These are phyloP conservation scores for Noctua comes DNA, from an alignment of 2,888 invertebrate species.

Conservation along the genomic window DNA sequence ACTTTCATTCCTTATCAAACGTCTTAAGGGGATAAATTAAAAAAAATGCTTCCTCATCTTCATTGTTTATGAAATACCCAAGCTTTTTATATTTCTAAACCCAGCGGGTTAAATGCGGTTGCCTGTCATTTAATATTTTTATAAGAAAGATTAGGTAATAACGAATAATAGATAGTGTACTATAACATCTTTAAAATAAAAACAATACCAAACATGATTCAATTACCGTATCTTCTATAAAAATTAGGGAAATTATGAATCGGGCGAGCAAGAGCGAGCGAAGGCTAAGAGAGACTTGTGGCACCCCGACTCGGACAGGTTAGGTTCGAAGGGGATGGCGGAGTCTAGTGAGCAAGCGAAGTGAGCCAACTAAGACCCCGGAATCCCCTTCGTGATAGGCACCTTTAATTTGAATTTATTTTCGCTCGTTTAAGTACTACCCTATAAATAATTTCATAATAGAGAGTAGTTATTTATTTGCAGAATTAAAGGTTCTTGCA, in stretches of 20 bases:
- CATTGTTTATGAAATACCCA: background rate
- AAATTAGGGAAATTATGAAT: too few species aligned
- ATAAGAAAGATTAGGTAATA: too few species aligned
- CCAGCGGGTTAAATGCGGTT: background rate
- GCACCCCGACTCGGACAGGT: too few species aligned
- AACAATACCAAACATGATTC: background rate
- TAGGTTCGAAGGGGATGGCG: too few species aligned
- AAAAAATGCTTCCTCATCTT: background rate
- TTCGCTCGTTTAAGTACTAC: too few species aligned
- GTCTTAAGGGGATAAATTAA: background rate
- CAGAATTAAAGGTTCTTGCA: slow-evolving; percentile 25
- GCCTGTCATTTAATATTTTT: background rate
- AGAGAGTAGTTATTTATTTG: slow-evolving; percentile 48
- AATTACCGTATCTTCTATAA: slow-evolving; percentile 2
- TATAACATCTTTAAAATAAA: background rate
- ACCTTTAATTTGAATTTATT: too few species aligned
- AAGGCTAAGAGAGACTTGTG: too few species aligned
- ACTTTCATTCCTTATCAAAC: background rate
- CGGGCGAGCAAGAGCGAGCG: too few species aligned
- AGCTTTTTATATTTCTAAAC: background rate
- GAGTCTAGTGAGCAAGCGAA: too few species aligned
- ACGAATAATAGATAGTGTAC: too few species aligned
- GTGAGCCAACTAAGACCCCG: too few species aligned
- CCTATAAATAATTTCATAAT: slow-evolving; percentile 1
- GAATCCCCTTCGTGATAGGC: too few species aligned